These are phyloP conservation scores for Sarcophilus harrisii DNA, from an alignment of 2,797 vertebrate genomes.

Conservation along the genomic window DNA sequence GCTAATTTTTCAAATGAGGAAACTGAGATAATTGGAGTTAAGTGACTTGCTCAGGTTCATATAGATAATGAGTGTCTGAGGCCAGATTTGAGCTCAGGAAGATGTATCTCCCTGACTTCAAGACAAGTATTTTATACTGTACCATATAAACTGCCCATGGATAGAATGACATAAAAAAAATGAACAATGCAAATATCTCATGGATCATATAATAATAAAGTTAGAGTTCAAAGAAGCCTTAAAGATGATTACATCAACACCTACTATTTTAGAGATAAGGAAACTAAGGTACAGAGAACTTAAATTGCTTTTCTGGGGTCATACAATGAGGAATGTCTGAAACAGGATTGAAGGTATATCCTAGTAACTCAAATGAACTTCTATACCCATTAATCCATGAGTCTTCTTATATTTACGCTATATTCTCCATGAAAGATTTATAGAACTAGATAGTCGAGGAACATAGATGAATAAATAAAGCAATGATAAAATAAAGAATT, in stretches of 20 bases:
- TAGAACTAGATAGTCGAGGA: neutral
- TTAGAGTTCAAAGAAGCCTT: neutral
- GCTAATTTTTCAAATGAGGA: neutral
- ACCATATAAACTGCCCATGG: neutral
- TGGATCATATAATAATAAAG: neutral
- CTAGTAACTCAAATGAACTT: neutral
- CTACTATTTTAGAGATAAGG: neutral
- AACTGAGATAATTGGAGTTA: neutral
- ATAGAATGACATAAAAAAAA: neutral
- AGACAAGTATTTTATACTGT: accelerated
- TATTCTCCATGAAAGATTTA: neutral
- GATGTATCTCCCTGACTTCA: neutral
- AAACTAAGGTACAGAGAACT: neutral
- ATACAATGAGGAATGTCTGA: neutral
- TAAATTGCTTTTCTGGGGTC: neutral
- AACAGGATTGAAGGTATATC: neutral
- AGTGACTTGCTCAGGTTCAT: neutral
- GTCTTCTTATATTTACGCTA: neutral
- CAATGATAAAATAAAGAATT: neutral
- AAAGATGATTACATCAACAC: neutral
- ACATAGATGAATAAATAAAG: neutral
- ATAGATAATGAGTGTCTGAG: neutral
- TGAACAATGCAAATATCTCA: neutral
- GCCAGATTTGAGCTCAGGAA: neutral
- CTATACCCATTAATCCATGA: neutral